phyloP scores from a whole-genome alignment of 1,140 invertebrate genomes.

The Hydropsyche tenuis region DNA sequence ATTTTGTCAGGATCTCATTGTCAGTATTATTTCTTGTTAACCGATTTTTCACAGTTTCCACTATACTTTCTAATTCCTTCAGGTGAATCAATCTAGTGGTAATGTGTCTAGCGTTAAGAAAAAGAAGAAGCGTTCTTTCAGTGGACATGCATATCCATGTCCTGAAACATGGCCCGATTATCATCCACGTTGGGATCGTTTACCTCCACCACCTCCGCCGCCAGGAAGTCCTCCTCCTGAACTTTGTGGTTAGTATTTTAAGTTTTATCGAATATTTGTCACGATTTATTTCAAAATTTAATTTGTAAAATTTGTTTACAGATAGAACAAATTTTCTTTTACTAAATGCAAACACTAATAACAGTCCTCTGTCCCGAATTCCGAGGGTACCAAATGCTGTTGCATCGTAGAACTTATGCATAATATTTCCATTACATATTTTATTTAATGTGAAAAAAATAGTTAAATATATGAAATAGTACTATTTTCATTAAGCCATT shows the following conservation, averaged over 20 bases:
- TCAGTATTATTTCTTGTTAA: no score
- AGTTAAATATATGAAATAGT: no score
- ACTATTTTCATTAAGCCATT: no score
- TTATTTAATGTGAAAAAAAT: no score
- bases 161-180: constrained; percentile 44
- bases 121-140: constrained; percentile 18
- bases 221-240: constrained; percentile 45
- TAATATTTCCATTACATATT: no score
- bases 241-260: constrained; percentile 29
- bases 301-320: constrained; percentile 8
- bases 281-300: neutral
- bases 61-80: no score
- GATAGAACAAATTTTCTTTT: neutral
- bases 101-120: constrained; percentile 9
- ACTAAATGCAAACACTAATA: neutral
- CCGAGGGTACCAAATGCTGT: constrained; percentile 5
- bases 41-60: no score
- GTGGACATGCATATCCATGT: constrained; percentile 48
- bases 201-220: constrained; percentile 47
- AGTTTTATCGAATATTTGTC: neutral
- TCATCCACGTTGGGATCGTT: constrained; percentile 39
- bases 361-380: neutral
- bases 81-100: neutral
- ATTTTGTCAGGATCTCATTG: no score
- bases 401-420: neutral